phyloP scores from a whole-genome alignment of 2,888 invertebrate genomes.

The Meiosimyza platycephala region DNA sequence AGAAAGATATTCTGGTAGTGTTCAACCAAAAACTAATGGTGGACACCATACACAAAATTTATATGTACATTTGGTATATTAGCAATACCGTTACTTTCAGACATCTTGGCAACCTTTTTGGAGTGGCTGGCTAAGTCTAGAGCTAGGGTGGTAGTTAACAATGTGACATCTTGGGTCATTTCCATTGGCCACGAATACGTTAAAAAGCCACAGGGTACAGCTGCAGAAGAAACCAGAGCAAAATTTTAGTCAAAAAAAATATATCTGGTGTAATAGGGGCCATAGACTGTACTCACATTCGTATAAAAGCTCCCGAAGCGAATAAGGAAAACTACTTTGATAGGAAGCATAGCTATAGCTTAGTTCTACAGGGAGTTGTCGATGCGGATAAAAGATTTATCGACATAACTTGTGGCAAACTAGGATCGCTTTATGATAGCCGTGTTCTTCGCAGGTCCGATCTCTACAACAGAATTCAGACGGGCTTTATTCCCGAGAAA shows the following conservation, averaged over 20 bases:
- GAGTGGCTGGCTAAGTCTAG: slow-evolving; percentile 36
- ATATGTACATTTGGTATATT: slow-evolving; percentile 43
- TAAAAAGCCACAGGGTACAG: slow-evolving; percentile 40
- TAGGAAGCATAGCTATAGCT: slow-evolving; percentile 43
- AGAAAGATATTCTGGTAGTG: too few species aligned
- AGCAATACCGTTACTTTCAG: slow-evolving; percentile 38
- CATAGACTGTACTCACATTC: slow-evolving; percentile 47
- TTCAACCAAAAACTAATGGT: slow-evolving; percentile 22
- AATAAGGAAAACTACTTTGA: slow-evolving; percentile 45
- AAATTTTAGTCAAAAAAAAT: slow-evolving; percentile 33
- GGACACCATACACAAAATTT: slow-evolving; percentile 26
- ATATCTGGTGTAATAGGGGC: slow-evolving; percentile 45
- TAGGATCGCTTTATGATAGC: slow-evolving; percentile 50
- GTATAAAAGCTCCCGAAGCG: slow-evolving; percentile 43
- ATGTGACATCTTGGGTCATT: slow-evolving; percentile 37
- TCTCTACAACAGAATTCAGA: too few species aligned
- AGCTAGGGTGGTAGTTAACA: slow-evolving; percentile 36
- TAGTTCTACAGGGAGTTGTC: slow-evolving; percentile 51
- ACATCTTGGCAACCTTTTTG: slow-evolving; percentile 38
- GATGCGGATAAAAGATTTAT: slow-evolving; percentile 36
- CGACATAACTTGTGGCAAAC: slow-evolving; percentile 40
- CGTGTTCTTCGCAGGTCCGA: slow-evolving; percentile 45
- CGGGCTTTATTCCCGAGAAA: slow-evolving; percentile 34
- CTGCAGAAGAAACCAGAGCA: background rate
- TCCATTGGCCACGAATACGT: slow-evolving; percentile 39